A percentile compares a stretch with the other conserved stretches of the same genome.
phyloP scores from a whole-genome alignment of 2,113 vertebrate genomes.

The Nesogale talazaci region DNA sequence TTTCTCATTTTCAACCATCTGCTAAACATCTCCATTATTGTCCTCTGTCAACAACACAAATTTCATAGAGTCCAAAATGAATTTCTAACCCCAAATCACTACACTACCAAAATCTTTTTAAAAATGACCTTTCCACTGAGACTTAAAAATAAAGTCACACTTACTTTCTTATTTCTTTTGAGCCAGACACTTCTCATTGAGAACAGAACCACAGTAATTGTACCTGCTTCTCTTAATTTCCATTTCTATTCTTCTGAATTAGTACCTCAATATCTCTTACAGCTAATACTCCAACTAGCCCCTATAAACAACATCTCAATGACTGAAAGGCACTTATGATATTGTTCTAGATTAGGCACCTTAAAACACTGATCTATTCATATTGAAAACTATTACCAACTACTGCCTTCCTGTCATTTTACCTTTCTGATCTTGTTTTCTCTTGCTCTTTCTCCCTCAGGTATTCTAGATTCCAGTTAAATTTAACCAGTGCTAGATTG shows the following conservation, averaged over 20 bases:
- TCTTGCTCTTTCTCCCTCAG: not conserved
- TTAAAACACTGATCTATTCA: not conserved
- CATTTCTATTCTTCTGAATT: not conserved
- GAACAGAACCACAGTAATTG: not conserved
- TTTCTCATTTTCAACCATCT: slow-evolving; percentile 9
- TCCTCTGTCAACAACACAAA: not conserved
- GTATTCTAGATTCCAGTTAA: not conserved
- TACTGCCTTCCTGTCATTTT: not conserved
- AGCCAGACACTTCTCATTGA: not conserved
- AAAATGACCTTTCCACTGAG: not conserved
- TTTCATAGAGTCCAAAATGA: not conserved
- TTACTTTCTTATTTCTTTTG: not conserved
- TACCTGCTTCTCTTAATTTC: not conserved
- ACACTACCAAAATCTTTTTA: not conserved
- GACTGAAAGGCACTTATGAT: not conserved
- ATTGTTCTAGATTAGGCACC: not conserved
- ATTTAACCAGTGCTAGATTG: not conserved
- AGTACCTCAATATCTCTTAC: not conserved
- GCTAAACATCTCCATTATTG: not conserved
- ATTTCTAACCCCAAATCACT: not conserved
- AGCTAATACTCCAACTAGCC: not conserved
- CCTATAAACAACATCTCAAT: not conserved
- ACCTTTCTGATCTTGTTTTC: not conserved
- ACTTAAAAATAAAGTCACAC: not conserved
- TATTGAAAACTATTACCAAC: not conserved